phyloP scores from a whole-genome alignment of 1,140 invertebrate genomes.

The Drosophila orena region DNA sequence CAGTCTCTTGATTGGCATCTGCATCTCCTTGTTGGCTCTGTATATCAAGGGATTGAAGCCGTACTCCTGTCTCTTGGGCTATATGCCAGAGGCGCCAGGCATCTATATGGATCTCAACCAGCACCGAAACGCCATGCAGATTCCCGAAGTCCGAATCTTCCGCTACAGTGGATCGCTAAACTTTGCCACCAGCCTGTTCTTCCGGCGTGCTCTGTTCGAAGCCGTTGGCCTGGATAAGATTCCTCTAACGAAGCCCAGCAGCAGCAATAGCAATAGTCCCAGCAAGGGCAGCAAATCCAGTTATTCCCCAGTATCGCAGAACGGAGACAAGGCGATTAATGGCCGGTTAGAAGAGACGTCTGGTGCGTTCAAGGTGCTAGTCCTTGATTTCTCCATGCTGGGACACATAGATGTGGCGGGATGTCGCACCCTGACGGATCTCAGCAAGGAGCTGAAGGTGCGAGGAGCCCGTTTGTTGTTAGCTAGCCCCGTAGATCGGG shows the following conservation, averaged over 20 bases:
- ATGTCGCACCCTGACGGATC: slow-evolving; percentile 65
- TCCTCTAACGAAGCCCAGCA: slow-evolving; percentile 2
- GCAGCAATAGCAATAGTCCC: slow-evolving; percentile 8
- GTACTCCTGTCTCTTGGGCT: slow-evolving; percentile 69
- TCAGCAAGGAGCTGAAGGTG: slow-evolving; percentile 71
- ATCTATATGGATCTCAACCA: slow-evolving; percentile 80
- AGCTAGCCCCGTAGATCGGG: slow-evolving; percentile 75
- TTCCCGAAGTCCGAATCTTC: slow-evolving; percentile 77
- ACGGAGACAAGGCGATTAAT: slow-evolving; percentile 42
- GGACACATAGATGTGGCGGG: slow-evolving; percentile 82
- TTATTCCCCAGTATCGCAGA: slow-evolving; percentile 57
- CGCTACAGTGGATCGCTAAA: slow-evolving; percentile 80
- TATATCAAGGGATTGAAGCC: slow-evolving; percentile 83
- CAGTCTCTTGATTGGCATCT: slow-evolving; percentile 75
- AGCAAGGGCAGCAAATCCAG: slow-evolving; percentile 33
- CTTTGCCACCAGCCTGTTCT: slow-evolving; percentile 76
- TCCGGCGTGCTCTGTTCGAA: slow-evolving; percentile 68
- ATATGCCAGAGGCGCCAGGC: slow-evolving; percentile 67
- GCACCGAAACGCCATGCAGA: slow-evolving; percentile 73
- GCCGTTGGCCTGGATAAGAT: slow-evolving; percentile 60
- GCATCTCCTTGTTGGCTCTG: slow-evolving; percentile 67
- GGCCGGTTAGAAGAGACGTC: slow-evolving; percentile 19
- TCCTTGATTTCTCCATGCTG: slow-evolving; percentile 77
- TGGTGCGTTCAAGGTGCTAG: slow-evolving; percentile 51
- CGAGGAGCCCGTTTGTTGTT: slow-evolving; percentile 64